A percentile compares a stretch with the other conserved stretches of the same genome.
phyloP scores from a whole-genome alignment of 2,797 vertebrate species.

The Poeciliopsis paucimaculata region DNA sequence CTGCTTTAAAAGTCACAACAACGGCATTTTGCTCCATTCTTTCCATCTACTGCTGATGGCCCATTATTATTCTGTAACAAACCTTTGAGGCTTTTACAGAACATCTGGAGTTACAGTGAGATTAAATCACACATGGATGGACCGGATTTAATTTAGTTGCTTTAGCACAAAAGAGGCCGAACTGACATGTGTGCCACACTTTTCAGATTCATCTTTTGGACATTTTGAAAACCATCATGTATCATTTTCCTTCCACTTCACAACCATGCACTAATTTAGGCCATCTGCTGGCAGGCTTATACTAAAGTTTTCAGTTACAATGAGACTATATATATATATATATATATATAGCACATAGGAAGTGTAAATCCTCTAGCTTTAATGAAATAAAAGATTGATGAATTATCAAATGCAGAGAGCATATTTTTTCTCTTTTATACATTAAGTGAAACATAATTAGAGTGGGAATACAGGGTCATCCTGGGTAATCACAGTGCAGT shows the following conservation, averaged over 20 bases:
- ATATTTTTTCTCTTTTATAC: not conserved
- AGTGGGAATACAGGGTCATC: constrained; percentile 10
- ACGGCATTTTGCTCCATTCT: not conserved
- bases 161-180: not conserved
- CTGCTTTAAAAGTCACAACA: not conserved
- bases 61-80: not conserved
- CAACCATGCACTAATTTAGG: not conserved
- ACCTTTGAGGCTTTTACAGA: not conserved
- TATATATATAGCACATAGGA: not conserved
- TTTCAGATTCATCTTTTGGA: not conserved
- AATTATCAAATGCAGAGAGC: constrained; percentile 7
- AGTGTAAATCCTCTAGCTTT: not conserved
- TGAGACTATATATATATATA: not conserved
- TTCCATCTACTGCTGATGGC: not conserved
- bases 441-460: constrained; percentile 7
- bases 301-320: not conserved
- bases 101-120: not conserved
- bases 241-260: not conserved
- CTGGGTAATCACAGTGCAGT: constrained; percentile 5
- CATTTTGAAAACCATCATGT: not conserved
- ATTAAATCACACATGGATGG: not conserved
- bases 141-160: not conserved
- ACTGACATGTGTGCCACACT: not conserved
- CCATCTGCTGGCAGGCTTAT: not conserved
- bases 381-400: constrained; percentile 1